Evolutionary conservation across 1,140 invertebrate species (phyloP).

Genomic region (Drosophila bifasciata): DNA sequence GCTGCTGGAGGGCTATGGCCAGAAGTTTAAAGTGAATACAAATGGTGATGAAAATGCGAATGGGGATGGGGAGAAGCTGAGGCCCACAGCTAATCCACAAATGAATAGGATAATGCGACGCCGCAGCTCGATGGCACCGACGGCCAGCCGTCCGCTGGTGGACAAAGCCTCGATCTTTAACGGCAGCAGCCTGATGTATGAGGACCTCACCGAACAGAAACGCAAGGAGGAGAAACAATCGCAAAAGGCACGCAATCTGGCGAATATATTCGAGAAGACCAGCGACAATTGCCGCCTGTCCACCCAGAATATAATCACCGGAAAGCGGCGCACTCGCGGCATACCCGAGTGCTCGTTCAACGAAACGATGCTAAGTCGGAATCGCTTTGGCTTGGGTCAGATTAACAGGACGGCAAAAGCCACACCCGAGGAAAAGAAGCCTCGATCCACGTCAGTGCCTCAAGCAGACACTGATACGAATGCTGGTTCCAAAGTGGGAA

Average conservation of each 20-base stretch:
- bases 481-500: not conserved
- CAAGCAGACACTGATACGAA: not conserved
- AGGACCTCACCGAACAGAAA: conserved; percentile 9
- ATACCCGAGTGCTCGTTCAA: conserved; percentile 44
- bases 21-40: not conserved
- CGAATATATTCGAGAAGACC: conserved; percentile 62
- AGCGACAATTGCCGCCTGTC: conserved; percentile 72
- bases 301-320: conserved; percentile 71
- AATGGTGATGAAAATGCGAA: not conserved
- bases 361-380: conserved; percentile 51
- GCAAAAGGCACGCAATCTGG: conserved; percentile 19
- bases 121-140: conserved; percentile 56
- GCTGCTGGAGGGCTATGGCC: too few species aligned
- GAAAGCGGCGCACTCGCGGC: conserved; percentile 64
- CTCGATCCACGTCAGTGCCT: not conserved
- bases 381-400: conserved; percentile 30
- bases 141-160: conserved; percentile 47
- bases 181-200: conserved; percentile 24
- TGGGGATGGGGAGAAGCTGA: conserved; percentile 3
- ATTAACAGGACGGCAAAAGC: not conserved
- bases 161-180: conserved; percentile 40
- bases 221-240: not conserved
- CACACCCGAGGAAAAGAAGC: not conserved
- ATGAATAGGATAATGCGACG: conserved; percentile 40
- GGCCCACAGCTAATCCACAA: not conserved